These are phyloP conservation scores for Tinamus major DNA, from an alignment of 2,797 vertebrate species.

Conservation along the genomic window DNA sequence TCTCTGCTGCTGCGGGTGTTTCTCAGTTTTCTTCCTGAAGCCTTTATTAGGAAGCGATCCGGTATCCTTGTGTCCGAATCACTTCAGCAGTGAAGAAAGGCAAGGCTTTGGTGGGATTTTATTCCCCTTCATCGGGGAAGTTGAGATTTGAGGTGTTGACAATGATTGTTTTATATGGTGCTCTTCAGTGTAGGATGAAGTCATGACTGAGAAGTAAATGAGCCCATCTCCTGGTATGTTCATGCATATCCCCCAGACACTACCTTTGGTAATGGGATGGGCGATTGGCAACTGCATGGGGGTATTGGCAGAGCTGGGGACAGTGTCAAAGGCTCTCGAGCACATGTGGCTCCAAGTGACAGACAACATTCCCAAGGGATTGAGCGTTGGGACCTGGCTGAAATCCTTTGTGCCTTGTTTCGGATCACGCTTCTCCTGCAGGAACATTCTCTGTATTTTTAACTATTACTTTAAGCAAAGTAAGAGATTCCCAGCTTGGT, in stretches of 20 bases:
- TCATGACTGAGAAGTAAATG: background rate
- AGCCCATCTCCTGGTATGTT: background rate
- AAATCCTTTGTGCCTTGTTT: background rate
- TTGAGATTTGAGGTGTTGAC: background rate
- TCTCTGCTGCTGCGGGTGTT: background rate
- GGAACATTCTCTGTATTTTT: background rate
- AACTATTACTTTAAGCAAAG: slow-evolving; percentile 1
- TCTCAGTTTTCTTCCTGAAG: background rate
- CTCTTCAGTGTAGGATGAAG: background rate
- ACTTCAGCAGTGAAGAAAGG: background rate
- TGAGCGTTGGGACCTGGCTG: background rate
- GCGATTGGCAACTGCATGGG: fast-evolving
- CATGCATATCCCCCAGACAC: fast-evolving
- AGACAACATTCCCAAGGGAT: background rate
- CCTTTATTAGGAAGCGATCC: background rate
- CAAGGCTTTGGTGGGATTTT: background rate
- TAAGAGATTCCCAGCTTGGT: slow-evolving; percentile 33
- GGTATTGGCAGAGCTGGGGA: background rate
- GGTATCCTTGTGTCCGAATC: background rate
- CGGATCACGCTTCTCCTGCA: background rate
- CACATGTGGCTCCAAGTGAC: background rate
- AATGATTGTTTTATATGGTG: background rate
- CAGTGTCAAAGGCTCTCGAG: background rate
- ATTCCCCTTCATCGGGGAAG: background rate
- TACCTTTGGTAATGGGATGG: background rate